Conservation (phyloP, 2,113 vertebrate genomes). For the human region DNA sequence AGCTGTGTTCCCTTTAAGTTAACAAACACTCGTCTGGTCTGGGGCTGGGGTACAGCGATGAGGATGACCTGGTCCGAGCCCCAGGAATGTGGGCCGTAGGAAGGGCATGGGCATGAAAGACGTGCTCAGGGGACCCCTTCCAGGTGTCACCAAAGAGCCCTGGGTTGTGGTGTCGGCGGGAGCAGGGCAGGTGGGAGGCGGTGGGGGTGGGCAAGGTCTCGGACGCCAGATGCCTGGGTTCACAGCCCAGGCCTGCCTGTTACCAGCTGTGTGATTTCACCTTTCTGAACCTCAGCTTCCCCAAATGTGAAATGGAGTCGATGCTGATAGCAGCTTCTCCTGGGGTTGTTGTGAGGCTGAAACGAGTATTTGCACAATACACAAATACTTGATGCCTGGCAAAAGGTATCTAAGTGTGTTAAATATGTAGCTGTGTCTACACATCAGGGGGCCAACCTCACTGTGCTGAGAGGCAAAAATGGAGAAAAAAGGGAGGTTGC, state of each 20-base stretch:
- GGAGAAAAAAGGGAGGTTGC: fast-evolving
- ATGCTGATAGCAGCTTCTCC: fast-evolving
- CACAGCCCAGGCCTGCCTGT: fast-evolving
- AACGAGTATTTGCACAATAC: fast-evolving
- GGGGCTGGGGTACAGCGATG: fast-evolving
- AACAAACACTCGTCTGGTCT: fast-evolving
- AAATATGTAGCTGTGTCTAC: fast-evolving
- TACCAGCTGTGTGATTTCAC: not conserved
- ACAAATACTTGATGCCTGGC: fast-evolving
- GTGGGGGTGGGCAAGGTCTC: fast-evolving
- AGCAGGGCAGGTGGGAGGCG: fast-evolving
- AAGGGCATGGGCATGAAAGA: fast-evolving
- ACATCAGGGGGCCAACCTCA: fast-evolving
- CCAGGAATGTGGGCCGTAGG: fast-evolving
- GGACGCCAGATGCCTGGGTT: fast-evolving
- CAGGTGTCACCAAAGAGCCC: not conserved
- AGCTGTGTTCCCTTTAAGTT: not conserved
- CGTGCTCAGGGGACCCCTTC: no score
- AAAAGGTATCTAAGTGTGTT: fast-evolving
- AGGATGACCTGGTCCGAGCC: not conserved
- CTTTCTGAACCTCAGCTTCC: not conserved
- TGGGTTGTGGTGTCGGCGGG: not conserved
- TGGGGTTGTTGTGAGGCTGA: fast-evolving
- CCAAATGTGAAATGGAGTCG: not conserved
- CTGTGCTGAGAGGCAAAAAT: fast-evolving